Conservation (phyloP, 2,113 vertebrate genomes). For the Lynx canadensis region DNA sequence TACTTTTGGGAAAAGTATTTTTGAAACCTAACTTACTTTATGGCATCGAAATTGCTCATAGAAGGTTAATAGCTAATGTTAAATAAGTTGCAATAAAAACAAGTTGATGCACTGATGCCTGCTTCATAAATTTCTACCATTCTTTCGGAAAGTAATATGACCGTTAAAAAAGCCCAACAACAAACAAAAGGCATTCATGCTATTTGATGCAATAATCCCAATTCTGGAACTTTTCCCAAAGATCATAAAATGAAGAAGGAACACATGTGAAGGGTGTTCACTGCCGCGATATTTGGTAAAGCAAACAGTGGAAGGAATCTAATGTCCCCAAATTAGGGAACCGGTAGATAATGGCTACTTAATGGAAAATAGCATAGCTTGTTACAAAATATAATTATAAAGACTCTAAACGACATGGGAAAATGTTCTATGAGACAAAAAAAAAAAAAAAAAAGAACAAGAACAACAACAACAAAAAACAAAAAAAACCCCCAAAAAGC, state of each 20-base stretch:
- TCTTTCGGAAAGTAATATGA: conserved; percentile 24
- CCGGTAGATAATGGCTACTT: not conserved
- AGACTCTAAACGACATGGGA: not conserved
- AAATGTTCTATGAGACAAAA: not conserved
- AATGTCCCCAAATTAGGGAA: not conserved
- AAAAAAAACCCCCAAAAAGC: too few relatives aligned
- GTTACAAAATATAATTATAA: not conserved
- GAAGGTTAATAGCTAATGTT: not conserved
- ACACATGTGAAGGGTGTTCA: not conserved
- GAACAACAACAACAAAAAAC: not conserved
- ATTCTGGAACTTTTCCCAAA: conserved; percentile 27
- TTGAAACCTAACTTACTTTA: not conserved
- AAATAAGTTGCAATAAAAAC: not conserved
- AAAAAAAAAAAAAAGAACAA: not conserved
- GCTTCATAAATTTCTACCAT: conserved; percentile 11
- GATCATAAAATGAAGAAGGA: not conserved
- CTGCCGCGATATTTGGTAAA: not conserved
- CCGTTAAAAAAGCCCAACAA: not conserved
- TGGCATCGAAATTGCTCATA: not conserved
- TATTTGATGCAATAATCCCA: not conserved
- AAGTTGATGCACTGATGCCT: not conserved
- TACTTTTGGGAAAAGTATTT: not conserved
- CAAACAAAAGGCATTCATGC: not conserved
- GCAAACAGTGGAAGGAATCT: not conserved
- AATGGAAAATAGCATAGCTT: not conserved